Conservation (phyloP, 2,888 invertebrate genomes). For the Drosophila meridiana region DNA sequence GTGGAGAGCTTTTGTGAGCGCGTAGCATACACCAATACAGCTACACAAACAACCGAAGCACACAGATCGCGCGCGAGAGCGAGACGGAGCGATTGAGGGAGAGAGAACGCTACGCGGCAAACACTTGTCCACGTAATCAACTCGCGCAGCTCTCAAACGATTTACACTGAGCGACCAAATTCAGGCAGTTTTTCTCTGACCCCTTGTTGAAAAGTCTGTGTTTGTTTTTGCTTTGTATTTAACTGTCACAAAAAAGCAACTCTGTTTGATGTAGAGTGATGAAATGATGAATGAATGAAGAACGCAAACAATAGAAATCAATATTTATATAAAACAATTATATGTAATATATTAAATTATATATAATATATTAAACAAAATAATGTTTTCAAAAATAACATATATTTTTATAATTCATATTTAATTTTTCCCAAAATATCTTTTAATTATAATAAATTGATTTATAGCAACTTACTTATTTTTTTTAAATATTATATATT, state of each 20-base stretch:
- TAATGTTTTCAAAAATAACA: too few species aligned
- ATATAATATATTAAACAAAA: too few species aligned
- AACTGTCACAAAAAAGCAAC: neutral
- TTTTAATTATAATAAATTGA: neutral
- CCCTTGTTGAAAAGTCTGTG: neutral
- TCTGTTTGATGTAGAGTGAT: neutral
- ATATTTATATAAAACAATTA: too few species aligned
- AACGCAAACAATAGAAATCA: neutral
- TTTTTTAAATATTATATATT: neutral
- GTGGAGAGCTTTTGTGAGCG: conserved; percentile 14
- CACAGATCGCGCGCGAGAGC: conserved; percentile 7
- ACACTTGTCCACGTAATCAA: conserved; percentile 76
- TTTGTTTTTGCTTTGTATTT: neutral
- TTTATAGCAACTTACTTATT: conserved; percentile 33
- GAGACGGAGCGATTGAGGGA: conserved; percentile 10
- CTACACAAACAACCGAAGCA: conserved; percentile 1
- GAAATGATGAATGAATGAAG: neutral
- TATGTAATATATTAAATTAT: too few species aligned
- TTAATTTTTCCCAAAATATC: neutral
- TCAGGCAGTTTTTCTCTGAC: neutral
- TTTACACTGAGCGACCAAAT: neutral
- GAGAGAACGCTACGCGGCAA: conserved; percentile 15
- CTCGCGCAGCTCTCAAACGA: conserved; percentile 46
- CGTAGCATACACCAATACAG: conserved; percentile 17
- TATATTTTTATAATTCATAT: too few species aligned